Base-by-base conservation (phyloP, 2,888 invertebrate species). In the Epicampocera succincta region DNA sequence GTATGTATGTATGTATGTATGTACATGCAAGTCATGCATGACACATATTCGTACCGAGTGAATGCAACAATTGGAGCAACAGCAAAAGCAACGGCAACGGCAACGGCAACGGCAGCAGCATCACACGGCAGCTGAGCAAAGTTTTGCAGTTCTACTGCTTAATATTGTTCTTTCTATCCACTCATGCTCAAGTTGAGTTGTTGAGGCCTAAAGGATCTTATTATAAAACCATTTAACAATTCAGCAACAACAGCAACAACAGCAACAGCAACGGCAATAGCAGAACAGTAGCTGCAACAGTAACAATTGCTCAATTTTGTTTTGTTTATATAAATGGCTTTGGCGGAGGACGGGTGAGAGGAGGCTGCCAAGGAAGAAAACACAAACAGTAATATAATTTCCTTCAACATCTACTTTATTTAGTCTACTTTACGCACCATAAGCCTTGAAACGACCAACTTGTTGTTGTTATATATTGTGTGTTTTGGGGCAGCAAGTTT, bases 41-140 rank as follows among this genome's bases (percentile, higher is more conserved):
- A 52, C 48, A 42, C 42, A 50, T 25, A 54, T 33, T 6, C 8
- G 8, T 56, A 61, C 52, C 13, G 15, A 19, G 17, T 40, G 11
- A 76, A 78, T 78, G 71, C 82, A 82, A 82, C 82, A 81, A 81
- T 77, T 77, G 77, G 58, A 77, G 42, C 73, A 77, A 29, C 65
- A 65, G 46, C 42, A 38, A 12, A 48, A 17, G 46, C 44, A 42
- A n/a, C 8, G 25, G 11, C 29, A 69, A 50, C 74, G 52, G 63
- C 42, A 38, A 12, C 58, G 13, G 46, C 44, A 42, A n/a, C 8
- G 25, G 11, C 29, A 69, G 58, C 74, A 58, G 63, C 63, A 29
- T 61, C 17, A 48, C 65, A 60, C 73, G 65, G 65, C 66, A 82
- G 71, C 19, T 19, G 29, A 44, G 42, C 33, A 73, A 73, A 74